phyloP scores from a whole-genome alignment of 2,888 invertebrate genomes.

The Luperina testacea region DNA sequence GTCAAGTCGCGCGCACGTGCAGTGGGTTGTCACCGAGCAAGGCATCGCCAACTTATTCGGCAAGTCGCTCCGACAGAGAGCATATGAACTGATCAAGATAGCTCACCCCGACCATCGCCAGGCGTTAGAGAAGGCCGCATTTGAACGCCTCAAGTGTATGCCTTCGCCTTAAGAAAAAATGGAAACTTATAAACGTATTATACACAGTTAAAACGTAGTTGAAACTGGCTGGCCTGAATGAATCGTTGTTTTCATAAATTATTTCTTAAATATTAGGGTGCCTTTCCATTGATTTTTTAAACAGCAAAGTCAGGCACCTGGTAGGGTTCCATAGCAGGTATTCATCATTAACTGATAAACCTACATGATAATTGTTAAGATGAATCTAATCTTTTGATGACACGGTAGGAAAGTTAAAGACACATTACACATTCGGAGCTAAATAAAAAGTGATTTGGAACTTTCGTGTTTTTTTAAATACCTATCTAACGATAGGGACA shows the following conservation, averaged over 20 bases:
- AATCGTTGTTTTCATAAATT: conserved; percentile 9
- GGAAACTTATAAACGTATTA: not conserved
- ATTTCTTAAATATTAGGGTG: not conserved
- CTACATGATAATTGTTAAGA: not conserved
- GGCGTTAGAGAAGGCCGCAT: conserved; percentile 95
- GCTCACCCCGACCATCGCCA: conserved; percentile 97
- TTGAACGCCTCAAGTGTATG: conserved; percentile 95
- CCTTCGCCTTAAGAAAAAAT: conserved; percentile 89
- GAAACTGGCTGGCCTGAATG: conserved; percentile 23
- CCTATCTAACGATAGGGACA: conserved; percentile 16
- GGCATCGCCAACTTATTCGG: conserved; percentile 97
- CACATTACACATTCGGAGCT: not conserved
- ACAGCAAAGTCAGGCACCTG: not conserved
- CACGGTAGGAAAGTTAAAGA: too few species aligned
- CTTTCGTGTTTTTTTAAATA: not conserved
- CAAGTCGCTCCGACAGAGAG: conserved; percentile 96
- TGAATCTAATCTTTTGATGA: not conserved
- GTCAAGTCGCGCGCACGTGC: conserved; percentile 96
- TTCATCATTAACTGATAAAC: not conserved
- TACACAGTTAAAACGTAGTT: conserved; percentile 3
- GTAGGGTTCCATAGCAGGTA: not conserved
- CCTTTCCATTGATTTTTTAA: not conserved
- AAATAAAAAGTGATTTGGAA: not conserved
- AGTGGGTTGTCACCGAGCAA: conserved; percentile 98
- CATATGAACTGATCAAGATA: conserved; percentile 96